Base-by-base conservation (phyloP, 2,888 invertebrate genomes). In the Pycnomerus fuliginosus region DNA sequence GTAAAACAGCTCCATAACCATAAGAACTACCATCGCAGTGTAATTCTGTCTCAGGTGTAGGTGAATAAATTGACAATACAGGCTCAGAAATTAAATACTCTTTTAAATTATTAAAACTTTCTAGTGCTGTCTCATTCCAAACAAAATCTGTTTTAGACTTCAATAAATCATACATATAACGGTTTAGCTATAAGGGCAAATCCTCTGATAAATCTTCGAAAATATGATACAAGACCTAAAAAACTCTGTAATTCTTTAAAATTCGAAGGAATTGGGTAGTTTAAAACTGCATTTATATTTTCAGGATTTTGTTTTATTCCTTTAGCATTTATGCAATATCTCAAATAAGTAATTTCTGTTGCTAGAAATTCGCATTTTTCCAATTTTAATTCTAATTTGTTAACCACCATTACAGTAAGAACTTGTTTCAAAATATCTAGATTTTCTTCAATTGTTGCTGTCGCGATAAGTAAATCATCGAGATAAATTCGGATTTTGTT, bases 381-480 rank as follows among this genome's bases (percentile, higher is more conserved):
- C 28, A 16, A 16, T 11, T 3, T 27, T 17, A 36, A 10, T n/a
- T 11, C 1, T 10, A 28, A 15, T 5, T 17, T 15, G 13, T 27
- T 17, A 1, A 10, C 7, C 3, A 12, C 33, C 11, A 22, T 10
- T 13, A 33, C 3, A 2, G 4, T 5, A 16, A 31, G 16, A 14
- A 31, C 15, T 8, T 31, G 7, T 35, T 35, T n/a, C 14, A 28
- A 7, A 3, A 16, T 3, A 8, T 30, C 10, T 8, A 30, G 22
- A 38, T 13, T 4, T 12, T 22, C 11, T n/a, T 30, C 30, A 10
- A 38, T 2, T 1, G 16, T 30, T 10, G 2, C n/a, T 11, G 38
- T 20, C 2, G 38, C 16, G 22, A 38, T 23, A 13, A 38, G n/a
- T 5, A 38, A 30, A 13, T 38, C 30, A 30, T 38, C 30, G 2